Conservation (phyloP, 2,888 invertebrate genomes). For the Blastobasis lacticolella region DNA sequence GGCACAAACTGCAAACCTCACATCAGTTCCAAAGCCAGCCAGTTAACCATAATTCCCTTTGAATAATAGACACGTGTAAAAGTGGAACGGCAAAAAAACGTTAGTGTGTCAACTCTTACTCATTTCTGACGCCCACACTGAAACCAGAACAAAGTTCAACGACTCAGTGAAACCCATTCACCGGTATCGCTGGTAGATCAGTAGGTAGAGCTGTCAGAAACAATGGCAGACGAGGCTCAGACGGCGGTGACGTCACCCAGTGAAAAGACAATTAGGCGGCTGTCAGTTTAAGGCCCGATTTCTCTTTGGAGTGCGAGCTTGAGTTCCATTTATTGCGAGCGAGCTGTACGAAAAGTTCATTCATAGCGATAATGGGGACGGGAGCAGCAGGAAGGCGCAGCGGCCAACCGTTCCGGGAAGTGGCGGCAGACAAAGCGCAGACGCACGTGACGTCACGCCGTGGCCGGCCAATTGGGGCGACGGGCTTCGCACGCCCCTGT, state of each 20-base stretch:
- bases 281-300: neutral
- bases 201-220: constrained; percentile 41
- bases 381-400: constrained; percentile 51
- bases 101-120: constrained; percentile 36
- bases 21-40: too few species aligned
- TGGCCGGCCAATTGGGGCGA: constrained; percentile 56
- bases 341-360: constrained; percentile 29
- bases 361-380: constrained; percentile 50
- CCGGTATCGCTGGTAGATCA: constrained; percentile 54
- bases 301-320: too few species aligned
- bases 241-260: constrained; percentile 42
- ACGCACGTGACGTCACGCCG: constrained; percentile 56
- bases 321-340: too few species aligned
- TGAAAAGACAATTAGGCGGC: constrained; percentile 37
- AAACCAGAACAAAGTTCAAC: constrained; percentile 64
- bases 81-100: constrained; percentile 11
- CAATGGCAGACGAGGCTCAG: constrained; percentile 48
- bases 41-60: constrained; percentile 8
- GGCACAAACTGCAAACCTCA: constrained; percentile 9
- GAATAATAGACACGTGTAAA: constrained; percentile 20
- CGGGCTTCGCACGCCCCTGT: constrained; percentile 18
- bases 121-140: constrained; percentile 47
- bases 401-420: constrained; percentile 63
- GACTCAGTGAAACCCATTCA: constrained; percentile 66
- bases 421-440: constrained; percentile 61